phyloP scores from a whole-genome alignment of 2,797 vertebrate genomes.

The Enteromius fasciolatus region DNA sequence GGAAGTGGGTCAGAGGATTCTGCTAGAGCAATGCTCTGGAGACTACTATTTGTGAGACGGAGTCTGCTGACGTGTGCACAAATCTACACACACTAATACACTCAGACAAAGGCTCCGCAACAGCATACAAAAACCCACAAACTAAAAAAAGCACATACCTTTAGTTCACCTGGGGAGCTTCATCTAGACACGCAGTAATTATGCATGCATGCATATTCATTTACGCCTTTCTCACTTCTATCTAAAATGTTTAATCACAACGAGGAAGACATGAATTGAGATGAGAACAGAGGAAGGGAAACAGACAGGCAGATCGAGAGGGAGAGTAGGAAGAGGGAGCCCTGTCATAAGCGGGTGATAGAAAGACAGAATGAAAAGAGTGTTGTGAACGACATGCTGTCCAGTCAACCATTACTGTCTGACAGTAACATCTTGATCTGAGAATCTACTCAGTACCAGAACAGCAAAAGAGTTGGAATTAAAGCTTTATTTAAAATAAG shows the following conservation, averaged over 20 bases:
- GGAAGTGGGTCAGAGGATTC: constrained; percentile 62
- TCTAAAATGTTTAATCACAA: constrained; percentile 50
- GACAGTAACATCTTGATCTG: constrained; percentile 60
- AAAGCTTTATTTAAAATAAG: constrained; percentile 13
- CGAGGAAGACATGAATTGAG: constrained; percentile 20
- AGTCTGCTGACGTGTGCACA: constrained; percentile 42
- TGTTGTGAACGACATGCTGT: constrained; percentile 31
- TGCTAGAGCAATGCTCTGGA: constrained; percentile 49
- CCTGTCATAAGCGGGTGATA: constrained; percentile 48
- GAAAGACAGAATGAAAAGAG: constrained; percentile 31
- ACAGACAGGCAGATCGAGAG: constrained; percentile 37
- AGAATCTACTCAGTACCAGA: constrained; percentile 53
- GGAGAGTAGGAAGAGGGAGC: constrained; percentile 7
- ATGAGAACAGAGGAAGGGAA: constrained; percentile 26
- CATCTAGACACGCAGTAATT: constrained; percentile 52
- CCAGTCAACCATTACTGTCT: constrained; percentile 54
- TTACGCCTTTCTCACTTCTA: constrained; percentile 35
- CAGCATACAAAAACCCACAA: constrained; percentile 38
- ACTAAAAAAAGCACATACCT: constrained; percentile 27
- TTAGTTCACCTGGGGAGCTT: constrained; percentile 41
- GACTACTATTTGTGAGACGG: constrained; percentile 50
- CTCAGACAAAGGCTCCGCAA: constrained; percentile 31
- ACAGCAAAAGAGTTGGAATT: constrained; percentile 10
- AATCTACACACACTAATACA: constrained; percentile 32
- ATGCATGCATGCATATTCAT: constrained; percentile 59